Evolutionary conservation across 2,888 invertebrate genomes (phyloP).

Genomic region (Emesis furor): DNA sequence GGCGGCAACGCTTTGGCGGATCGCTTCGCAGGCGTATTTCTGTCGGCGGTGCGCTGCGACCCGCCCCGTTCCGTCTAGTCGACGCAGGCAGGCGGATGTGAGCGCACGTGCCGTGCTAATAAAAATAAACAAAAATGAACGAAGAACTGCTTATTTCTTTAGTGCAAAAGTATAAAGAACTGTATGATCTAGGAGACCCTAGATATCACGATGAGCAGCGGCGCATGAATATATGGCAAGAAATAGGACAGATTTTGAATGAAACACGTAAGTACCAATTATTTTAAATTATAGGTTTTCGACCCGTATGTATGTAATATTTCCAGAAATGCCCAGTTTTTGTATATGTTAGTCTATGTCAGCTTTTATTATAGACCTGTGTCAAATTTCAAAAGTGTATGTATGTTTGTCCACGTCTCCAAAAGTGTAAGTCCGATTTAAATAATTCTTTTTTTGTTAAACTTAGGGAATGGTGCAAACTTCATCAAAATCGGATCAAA

Average conservation of each 20-base stretch:
- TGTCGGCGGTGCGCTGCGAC: slow-evolving; percentile 16
- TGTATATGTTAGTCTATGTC: neutral
- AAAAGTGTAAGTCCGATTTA: neutral
- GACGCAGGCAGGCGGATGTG: slow-evolving; percentile 1
- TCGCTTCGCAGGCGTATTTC: slow-evolving; percentile 31
- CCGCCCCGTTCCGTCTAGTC: neutral
- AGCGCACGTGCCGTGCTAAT: neutral
- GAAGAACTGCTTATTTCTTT: slow-evolving; percentile 5
- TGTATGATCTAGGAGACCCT: slow-evolving; percentile 13
- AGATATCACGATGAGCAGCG: slow-evolving; percentile 11
- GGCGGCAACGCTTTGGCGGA: slow-evolving; percentile 25
- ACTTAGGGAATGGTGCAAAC: neutral
- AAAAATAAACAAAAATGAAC: neutral
- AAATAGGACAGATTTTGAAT: neutral
- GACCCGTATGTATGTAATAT: neutral
- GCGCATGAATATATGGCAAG: slow-evolving; percentile 7
- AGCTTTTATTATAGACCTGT: too few relatives aligned
- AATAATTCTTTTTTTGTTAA: neutral
- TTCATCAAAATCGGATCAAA: neutral
- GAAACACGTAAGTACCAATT: neutral
- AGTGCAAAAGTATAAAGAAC: neutral
- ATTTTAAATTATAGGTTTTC: neutral
- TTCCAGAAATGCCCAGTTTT: neutral
- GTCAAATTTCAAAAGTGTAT: too few relatives aligned
- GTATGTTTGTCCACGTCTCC: too few relatives aligned